phyloP scores from a whole-genome alignment of 2,113 vertebrate genomes.

The Brachyhypopomus occidentalis region DNA sequence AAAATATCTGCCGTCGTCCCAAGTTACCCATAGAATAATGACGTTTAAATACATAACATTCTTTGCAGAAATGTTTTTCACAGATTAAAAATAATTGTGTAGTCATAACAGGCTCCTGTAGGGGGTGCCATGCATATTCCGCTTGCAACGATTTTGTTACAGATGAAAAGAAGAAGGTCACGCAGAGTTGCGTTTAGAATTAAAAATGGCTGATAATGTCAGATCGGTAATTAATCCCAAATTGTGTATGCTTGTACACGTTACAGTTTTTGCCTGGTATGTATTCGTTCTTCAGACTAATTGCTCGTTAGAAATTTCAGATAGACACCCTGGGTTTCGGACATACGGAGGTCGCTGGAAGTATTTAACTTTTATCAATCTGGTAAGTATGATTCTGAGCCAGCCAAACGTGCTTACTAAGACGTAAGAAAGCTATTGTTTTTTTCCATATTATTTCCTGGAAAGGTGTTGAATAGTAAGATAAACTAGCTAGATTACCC shows the following conservation, averaged over 20 bases:
- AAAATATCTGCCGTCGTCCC: no score
- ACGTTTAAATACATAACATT: no score
- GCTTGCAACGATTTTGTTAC: neutral
- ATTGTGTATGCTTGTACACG: conserved; percentile 48
- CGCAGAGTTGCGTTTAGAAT: no score
- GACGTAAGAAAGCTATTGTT: no score
- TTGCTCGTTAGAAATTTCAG: conserved; percentile 33
- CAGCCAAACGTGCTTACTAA: no score
- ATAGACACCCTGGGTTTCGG: conserved; percentile 45
- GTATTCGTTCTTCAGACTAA: conserved; percentile 59
- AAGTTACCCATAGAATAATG: no score
- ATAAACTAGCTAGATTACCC: no score
- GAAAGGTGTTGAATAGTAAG: no score
- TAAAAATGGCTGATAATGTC: conserved; percentile 55
- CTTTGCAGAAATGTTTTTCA: no score
- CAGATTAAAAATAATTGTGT: no score
- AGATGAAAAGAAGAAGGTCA: no score
- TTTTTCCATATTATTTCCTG: no score
- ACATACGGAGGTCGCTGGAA: conserved; percentile 72
- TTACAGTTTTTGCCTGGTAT: conserved; percentile 56
- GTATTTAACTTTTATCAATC: conserved; percentile 72
- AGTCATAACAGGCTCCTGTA: neutral
- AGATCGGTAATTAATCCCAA: neutral
- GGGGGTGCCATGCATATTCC: neutral
- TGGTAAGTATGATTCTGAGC: conserved; percentile 56